A percentile compares a stretch with the other conserved stretches of the same genome.
These are phyloP conservation scores for Asbolus verrucosus DNA, from an alignment of 1,140 invertebrate genomes.

Conservation along the genomic window DNA sequence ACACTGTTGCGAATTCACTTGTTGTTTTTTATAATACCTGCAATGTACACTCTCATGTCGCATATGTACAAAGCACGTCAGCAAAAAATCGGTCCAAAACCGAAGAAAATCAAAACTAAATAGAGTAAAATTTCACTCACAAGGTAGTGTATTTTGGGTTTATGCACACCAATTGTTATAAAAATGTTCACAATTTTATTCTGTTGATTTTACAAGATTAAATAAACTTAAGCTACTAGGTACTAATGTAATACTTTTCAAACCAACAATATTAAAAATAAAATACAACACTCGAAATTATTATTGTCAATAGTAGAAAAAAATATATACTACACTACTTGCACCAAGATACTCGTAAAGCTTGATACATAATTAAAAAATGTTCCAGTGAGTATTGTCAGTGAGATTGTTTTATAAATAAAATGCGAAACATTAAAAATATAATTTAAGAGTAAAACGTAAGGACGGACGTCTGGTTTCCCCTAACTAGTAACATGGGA, in stretches of 20 bases:
- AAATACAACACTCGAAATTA: conserved; percentile 18
- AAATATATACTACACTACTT: conserved; percentile 34
- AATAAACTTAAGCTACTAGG: conserved; percentile 24
- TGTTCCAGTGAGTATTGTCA: conserved; percentile 10
- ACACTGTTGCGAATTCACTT: conserved; percentile 83
- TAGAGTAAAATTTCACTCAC: conserved; percentile 4
- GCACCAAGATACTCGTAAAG: conserved; percentile 10
- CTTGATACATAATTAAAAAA: conserved; percentile 6
- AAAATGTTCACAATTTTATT: conserved; percentile 28
- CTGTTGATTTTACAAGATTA: conserved; percentile 10
- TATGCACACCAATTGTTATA: not conserved
- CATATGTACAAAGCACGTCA: conserved; percentile 80
- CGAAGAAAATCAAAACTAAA: not conserved
- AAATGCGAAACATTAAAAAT: conserved; percentile 15
- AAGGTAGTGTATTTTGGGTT: conserved; percentile 5
- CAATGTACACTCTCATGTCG: conserved; percentile 80
- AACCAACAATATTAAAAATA: conserved; percentile 17
- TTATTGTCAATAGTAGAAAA: conserved; percentile 20
- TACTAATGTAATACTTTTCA: conserved; percentile 27
- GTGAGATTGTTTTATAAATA: conserved; percentile 31
- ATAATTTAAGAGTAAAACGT: conserved; percentile 95
- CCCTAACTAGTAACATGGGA: conserved; percentile 90
- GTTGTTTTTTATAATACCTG: conserved; percentile 79
- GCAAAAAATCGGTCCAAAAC: conserved; percentile 68
- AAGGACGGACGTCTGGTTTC: conserved; percentile 95